Conservation (phyloP, 1,140 invertebrate species). For the Zaprionus davidi region DNA sequence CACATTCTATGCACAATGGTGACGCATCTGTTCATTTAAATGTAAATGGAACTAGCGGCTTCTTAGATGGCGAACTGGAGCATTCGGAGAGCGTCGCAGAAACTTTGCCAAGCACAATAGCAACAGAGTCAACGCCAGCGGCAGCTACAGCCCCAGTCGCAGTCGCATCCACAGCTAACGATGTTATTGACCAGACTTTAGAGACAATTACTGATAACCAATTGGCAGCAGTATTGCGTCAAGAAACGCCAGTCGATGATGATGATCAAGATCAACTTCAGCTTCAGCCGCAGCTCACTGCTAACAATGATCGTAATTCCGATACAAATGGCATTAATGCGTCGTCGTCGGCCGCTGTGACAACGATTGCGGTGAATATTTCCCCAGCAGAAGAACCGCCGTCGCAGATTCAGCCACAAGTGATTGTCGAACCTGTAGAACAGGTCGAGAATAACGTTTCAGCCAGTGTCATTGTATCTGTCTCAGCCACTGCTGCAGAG, state of each 20-base stretch:
- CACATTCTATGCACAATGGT: constrained; percentile 70
- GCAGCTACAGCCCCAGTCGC: constrained; percentile 4
- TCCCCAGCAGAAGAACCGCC: constrained; percentile 36
- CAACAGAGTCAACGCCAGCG: constrained; percentile 16
- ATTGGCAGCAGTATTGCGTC: constrained; percentile 72
- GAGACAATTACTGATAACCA: constrained; percentile 66
- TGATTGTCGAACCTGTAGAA: constrained; percentile 76
- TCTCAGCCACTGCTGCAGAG: constrained; percentile 54
- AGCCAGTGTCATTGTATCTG: constrained; percentile 61
- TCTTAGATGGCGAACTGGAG: constrained; percentile 53
- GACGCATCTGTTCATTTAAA: constrained; percentile 69
- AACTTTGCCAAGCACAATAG: constrained; percentile 34
- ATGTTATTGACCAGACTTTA: constrained; percentile 36
- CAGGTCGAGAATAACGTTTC: constrained; percentile 80
- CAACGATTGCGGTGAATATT: constrained; percentile 72
- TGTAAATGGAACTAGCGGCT: constrained; percentile 68
- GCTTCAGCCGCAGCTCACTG: constrained; percentile 20
- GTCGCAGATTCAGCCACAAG: constrained; percentile 38
- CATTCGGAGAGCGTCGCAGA: constrained; percentile 31
- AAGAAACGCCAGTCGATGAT: constrained; percentile 80
- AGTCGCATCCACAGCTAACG: constrained; percentile 9
- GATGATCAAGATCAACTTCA: constrained; percentile 43
- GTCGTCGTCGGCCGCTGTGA: constrained; percentile 58
- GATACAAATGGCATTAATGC: constrained; percentile 65
- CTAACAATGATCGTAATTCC: constrained; percentile 40